Evolutionary conservation across 2,888 invertebrate species (phyloP).

Genomic region (Calephelis perditalis): DNA sequence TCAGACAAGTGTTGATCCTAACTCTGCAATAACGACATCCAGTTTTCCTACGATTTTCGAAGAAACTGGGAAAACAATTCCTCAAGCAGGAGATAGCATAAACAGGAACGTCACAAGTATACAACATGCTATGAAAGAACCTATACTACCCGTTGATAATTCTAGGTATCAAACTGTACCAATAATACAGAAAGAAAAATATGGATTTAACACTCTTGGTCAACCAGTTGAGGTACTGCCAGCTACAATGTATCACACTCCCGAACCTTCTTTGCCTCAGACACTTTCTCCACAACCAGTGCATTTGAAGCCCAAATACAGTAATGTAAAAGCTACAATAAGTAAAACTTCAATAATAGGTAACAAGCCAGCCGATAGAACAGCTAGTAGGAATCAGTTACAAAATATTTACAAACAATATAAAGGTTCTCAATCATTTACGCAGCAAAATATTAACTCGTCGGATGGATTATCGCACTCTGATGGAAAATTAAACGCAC

Average conservation of each 20-base stretch:
- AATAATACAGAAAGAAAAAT: constrained; percentile 30
- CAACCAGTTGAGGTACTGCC: constrained; percentile 59
- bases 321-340: constrained; percentile 53
- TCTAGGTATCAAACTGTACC: constrained; percentile 33
- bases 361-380: constrained; percentile 40
- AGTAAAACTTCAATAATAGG: constrained; percentile 61
- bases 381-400: constrained; percentile 54
- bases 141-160: constrained; percentile 52
- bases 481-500: constrained; percentile 45
- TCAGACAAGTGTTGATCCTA: constrained; percentile 36
- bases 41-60: constrained; percentile 34
- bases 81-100: neutral
- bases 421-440: constrained; percentile 60
- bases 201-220: constrained; percentile 59
- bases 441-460: constrained; percentile 48
- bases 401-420: constrained; percentile 63
- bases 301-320: constrained; percentile 34
- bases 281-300: constrained; percentile 50
- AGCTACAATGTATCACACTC: constrained; percentile 39
- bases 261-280: constrained; percentile 46
- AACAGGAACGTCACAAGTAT: constrained; percentile 14
- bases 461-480: constrained; percentile 42
- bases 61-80: constrained; percentile 20
- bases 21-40: constrained; percentile 25
- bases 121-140: constrained; percentile 43